Evolutionary conservation across 35 echinoderm and acorn worm genomes (phyloP).

Genomic region (Holothuria glaberrima): DNA sequence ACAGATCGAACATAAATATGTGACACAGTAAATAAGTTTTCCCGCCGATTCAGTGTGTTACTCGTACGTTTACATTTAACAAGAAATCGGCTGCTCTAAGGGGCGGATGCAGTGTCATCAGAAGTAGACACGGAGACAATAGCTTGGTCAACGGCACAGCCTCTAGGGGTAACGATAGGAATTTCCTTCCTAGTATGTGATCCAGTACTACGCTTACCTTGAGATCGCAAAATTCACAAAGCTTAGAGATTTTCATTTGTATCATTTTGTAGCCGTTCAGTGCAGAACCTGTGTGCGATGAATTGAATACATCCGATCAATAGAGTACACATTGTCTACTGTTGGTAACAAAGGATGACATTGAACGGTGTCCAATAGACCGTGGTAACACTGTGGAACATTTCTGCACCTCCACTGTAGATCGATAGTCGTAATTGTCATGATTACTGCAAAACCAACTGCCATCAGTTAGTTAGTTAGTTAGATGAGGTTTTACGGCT

Average conservation of each 20-base stretch:
- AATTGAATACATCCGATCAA: too few relatives aligned
- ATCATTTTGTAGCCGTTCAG: neutral
- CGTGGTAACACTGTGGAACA: neutral
- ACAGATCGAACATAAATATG: neutral
- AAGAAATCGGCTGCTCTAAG: neutral
- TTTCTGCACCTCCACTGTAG: neutral
- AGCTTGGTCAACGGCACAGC: neutral
- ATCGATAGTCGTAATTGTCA: neutral
- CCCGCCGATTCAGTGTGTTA: neutral
- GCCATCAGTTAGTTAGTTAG: too few relatives aligned
- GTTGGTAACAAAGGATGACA: too few relatives aligned
- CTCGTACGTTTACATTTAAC: neutral
- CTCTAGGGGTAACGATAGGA: neutral
- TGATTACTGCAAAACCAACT: neutral
- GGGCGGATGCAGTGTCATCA: neutral
- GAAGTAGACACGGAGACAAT: neutral
- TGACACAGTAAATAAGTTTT: conserved; percentile 7
- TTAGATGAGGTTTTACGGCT: too few relatives aligned
- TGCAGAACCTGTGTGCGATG: neutral
- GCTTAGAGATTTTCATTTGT: neutral
- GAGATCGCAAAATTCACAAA: neutral
- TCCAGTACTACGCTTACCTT: neutral
- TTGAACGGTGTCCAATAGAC: neutral
- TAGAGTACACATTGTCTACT: too few relatives aligned
- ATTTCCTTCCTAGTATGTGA: neutral